phyloP scores from a whole-genome alignment of 2,797 vertebrate genomes.

The Pseudomugil gertrudae region DNA sequence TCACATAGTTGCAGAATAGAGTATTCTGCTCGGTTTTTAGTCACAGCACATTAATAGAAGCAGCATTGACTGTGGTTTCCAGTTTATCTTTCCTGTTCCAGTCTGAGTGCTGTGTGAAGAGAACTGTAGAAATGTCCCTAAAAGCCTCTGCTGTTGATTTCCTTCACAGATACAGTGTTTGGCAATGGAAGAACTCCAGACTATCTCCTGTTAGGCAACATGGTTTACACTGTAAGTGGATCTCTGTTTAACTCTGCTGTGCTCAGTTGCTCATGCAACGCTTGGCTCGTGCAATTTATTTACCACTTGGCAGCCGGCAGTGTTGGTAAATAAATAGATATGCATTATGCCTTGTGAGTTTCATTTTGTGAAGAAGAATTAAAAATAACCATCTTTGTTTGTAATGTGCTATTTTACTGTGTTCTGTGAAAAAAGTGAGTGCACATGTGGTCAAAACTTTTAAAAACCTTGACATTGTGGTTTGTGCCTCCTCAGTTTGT shows the following conservation, averaged over 20 bases:
- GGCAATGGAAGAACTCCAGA: slow-evolving; percentile 94
- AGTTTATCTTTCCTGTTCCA: slow-evolving; percentile 24
- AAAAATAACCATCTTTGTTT: neutral
- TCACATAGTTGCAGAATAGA: slow-evolving; percentile 29
- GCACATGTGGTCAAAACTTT: neutral
- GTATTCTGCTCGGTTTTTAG: slow-evolving; percentile 38
- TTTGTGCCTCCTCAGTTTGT: slow-evolving; percentile 88
- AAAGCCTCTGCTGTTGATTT: slow-evolving; percentile 72
- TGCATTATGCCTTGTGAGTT: slow-evolving; percentile 16
- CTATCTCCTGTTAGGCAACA: slow-evolving; percentile 97
- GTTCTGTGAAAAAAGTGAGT: neutral
- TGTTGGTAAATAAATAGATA: slow-evolving; percentile 21
- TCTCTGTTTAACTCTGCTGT: slow-evolving; percentile 32
- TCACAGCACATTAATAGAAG: slow-evolving; percentile 45
- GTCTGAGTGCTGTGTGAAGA: slow-evolving; percentile 32
- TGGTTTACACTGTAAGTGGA: slow-evolving; percentile 97
- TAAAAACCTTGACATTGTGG: slow-evolving; percentile 25
- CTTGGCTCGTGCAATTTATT: no score
- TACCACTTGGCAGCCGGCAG: no score
- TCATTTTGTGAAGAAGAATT: slow-evolving; percentile 4
- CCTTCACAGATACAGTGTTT: slow-evolving; percentile 89
- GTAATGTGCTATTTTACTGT: neutral
- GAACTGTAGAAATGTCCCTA: slow-evolving; percentile 31
- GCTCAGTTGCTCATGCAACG: slow-evolving; percentile 38
- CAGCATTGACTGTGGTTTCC: slow-evolving; percentile 37